Conservation (phyloP, 2,113 vertebrate species). For the Phycodurus eques region DNA sequence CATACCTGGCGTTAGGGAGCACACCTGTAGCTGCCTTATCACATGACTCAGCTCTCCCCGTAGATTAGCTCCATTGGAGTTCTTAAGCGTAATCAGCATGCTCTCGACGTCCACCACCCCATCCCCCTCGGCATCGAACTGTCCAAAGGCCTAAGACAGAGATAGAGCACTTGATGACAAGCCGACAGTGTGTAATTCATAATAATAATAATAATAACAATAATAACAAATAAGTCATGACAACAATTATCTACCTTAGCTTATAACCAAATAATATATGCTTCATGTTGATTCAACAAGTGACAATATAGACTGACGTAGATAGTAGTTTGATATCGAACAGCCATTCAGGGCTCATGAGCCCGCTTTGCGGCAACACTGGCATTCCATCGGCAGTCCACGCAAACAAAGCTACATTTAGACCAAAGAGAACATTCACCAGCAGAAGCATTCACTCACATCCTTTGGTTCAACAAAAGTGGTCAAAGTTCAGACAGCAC, state of each 20-base stretch:
- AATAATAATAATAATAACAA: not conserved
- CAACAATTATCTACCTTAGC: not conserved
- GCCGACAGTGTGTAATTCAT: not conserved
- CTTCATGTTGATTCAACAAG: not conserved
- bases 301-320: not conserved
- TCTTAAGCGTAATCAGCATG: constrained; percentile 90
- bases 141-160: constrained; percentile 84
- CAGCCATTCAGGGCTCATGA: not conserved
- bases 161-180: constrained; percentile 11
- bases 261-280: not conserved
- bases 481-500: constrained; percentile 22
- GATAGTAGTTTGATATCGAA: too few relatives aligned
- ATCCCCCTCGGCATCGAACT: constrained; percentile 95
- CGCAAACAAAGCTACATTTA: constrained; percentile 26
- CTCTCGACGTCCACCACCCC: constrained; percentile 91
- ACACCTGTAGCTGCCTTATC: constrained; percentile 92
- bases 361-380: not conserved
- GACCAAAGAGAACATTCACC: constrained; percentile 28
- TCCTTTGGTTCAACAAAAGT: constrained; percentile 29
- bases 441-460: constrained; percentile 31
- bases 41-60: constrained; percentile 93
- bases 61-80: constrained; percentile 90
- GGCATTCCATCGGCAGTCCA: constrained; percentile 13
- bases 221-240: too few relatives aligned
- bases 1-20: constrained; percentile 93